Evolutionary conservation across 2,797 vertebrate species (phyloP).

Genomic region (Aphelocoma californica): DNA sequence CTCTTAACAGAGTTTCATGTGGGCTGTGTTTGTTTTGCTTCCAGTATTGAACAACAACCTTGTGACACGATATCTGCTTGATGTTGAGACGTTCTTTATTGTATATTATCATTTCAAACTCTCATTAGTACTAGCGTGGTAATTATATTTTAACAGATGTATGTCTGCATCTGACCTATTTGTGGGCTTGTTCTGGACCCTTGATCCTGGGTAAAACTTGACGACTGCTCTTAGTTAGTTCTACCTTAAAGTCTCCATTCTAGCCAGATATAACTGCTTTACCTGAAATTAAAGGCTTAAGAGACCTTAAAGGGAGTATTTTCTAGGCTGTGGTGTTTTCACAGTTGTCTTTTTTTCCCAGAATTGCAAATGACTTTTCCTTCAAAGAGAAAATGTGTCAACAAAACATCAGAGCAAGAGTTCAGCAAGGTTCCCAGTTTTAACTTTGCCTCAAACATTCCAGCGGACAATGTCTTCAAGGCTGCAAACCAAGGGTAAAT

Average conservation of each 20-base stretch:
- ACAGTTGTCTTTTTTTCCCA: slow-evolving; percentile 16
- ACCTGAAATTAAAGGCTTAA: not conserved
- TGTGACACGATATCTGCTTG: not conserved
- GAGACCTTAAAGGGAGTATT: not conserved
- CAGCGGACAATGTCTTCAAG: slow-evolving; percentile 16
- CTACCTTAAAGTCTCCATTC: not conserved
- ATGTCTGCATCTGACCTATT: not conserved
- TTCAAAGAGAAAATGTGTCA: slow-evolving; percentile 59
- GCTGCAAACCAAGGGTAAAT: slow-evolving; percentile 57
- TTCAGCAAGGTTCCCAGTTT: slow-evolving; percentile 27
- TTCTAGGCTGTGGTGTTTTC: not conserved
- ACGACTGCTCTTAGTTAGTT: not conserved
- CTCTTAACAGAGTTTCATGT: not conserved
- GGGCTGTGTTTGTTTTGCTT: not conserved
- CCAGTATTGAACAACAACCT: not conserved
- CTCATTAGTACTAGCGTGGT: not conserved
- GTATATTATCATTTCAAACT: not conserved
- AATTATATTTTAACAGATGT: not conserved
- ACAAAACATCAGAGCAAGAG: slow-evolving; percentile 40
- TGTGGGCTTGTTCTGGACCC: not conserved
- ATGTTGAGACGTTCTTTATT: not conserved
- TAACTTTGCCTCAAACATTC: not conserved
- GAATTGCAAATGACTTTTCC: slow-evolving; percentile 35
- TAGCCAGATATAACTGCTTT: not conserved
- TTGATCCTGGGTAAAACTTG: not conserved